These are phyloP conservation scores for Sinelater perroti DNA, from an alignment of 2,888 invertebrate species.

Conservation along the genomic window DNA sequence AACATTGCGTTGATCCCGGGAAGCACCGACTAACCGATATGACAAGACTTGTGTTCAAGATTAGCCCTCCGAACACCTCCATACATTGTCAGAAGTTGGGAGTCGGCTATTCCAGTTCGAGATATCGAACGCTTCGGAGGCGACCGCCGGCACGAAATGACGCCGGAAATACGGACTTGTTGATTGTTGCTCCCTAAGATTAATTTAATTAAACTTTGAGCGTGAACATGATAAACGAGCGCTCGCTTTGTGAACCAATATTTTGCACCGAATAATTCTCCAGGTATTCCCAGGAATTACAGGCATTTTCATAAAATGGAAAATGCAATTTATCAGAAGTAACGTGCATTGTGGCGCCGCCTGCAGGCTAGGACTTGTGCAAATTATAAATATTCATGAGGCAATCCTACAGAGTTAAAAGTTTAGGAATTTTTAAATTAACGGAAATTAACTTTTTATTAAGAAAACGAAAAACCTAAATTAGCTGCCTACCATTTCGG, in stretches of 20 bases:
- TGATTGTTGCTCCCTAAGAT: no score
- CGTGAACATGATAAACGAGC: background rate
- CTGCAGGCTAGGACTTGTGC: background rate
- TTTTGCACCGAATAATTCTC: background rate
- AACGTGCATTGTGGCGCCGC: background rate
- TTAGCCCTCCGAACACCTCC: background rate
- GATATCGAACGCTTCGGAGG: no score
- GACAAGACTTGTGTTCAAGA: slow-evolving; percentile 17
- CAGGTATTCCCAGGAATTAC: slow-evolving; percentile 1
- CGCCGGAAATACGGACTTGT: no score
- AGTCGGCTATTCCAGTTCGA: background rate
- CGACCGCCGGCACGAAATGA: no score
- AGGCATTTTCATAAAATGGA: slow-evolving; percentile 4
- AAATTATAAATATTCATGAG: slow-evolving; percentile 16
- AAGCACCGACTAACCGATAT: slow-evolving; percentile 19
- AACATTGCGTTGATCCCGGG: slow-evolving; percentile 20
- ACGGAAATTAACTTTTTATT: slow-evolving; percentile 7
- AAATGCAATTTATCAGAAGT: slow-evolving; percentile 13
- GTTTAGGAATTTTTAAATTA: slow-evolving; percentile 10
- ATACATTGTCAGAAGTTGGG: background rate
- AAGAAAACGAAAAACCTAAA: slow-evolving; percentile 8
- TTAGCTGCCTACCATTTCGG: background rate
- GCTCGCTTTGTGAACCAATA: no score
- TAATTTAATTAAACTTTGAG: no score
- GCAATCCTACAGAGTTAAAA: slow-evolving; percentile 1